phyloP scores from a whole-genome alignment of 2,888 invertebrate genomes.

The Synanthedon formicaeformis region DNA sequence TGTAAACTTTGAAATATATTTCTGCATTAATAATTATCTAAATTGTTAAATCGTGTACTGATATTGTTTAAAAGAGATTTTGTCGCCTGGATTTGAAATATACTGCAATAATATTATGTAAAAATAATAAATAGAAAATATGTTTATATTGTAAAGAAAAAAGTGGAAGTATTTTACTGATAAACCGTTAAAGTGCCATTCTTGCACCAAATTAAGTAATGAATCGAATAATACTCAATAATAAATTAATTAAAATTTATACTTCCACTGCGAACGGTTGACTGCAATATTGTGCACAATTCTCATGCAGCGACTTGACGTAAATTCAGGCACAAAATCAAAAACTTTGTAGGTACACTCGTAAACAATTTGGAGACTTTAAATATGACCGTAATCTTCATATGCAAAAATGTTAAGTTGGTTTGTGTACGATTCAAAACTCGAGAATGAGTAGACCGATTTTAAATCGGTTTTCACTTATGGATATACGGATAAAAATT shows the following conservation, averaged over 20 bases:
- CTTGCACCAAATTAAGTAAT: not conserved
- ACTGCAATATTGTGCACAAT: conserved; percentile 1
- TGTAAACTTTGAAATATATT: conserved; percentile 64
- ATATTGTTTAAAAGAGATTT: conserved; percentile 48
- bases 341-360: conserved; percentile 19
- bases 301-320: not conserved
- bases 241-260: conserved; percentile 4
- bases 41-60: conserved; percentile 54
- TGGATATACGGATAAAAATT: too few species aligned
- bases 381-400: conserved; percentile 2
- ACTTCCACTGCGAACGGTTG: conserved; percentile 1
- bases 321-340: conserved; percentile 29
- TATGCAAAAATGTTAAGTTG: too few species aligned
- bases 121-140: conserved; percentile 8
- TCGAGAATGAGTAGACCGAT: too few species aligned
- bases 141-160: not conserved
- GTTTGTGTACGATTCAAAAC: too few species aligned
- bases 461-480: too few species aligned
- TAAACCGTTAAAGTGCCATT: not conserved
- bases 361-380: conserved; percentile 27
- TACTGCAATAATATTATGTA: not conserved
- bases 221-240: not conserved
- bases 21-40: conserved; percentile 58
- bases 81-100: conserved; percentile 43
- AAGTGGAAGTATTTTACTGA: conserved; percentile 14